Percentiles rank a stretch among this genome's conserved stretches.
Conservation (phyloP, 1,140 invertebrate species). For the Tetramorium simillimum region DNA sequence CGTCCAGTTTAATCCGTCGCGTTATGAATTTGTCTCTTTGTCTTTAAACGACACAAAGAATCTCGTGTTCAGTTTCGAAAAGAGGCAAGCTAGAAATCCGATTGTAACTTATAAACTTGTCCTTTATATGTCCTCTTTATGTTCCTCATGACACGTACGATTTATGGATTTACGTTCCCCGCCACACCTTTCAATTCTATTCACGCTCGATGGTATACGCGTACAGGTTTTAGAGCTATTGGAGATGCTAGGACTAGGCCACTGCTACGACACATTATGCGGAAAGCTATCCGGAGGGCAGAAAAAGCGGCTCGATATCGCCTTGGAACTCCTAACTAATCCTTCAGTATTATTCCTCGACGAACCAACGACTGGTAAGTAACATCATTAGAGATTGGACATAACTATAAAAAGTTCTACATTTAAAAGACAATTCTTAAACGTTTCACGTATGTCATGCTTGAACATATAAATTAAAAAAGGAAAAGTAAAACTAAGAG, state of each 20-base stretch:
- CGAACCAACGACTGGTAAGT: constrained; percentile 90
- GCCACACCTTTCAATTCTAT: neutral
- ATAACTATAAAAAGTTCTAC: neutral
- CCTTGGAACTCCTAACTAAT: constrained; percentile 89
- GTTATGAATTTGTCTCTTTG: neutral
- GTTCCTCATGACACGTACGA: neutral
- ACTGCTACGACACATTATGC: constrained; percentile 87
- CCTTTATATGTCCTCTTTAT: neutral
- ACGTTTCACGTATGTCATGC: neutral
- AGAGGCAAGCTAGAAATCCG: neutral
- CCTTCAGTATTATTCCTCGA: constrained; percentile 92
- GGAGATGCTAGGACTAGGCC: constrained; percentile 87
- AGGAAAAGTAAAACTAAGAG: neutral
- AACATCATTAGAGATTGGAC: neutral
- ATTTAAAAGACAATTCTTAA: neutral
- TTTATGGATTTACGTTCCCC: neutral
- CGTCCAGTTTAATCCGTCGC: neutral
- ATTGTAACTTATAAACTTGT: neutral
- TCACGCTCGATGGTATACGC: neutral
- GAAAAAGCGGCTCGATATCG: constrained; percentile 90
- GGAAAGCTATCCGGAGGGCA: constrained; percentile 90
- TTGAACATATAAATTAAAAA: neutral
- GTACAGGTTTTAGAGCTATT: constrained; percentile 86
- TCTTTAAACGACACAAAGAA: neutral
- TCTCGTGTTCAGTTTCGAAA: neutral